Evolutionary conservation across 2,113 vertebrate genomes (phyloP).

Genomic region (Misgurnus mizolepis): DNA sequence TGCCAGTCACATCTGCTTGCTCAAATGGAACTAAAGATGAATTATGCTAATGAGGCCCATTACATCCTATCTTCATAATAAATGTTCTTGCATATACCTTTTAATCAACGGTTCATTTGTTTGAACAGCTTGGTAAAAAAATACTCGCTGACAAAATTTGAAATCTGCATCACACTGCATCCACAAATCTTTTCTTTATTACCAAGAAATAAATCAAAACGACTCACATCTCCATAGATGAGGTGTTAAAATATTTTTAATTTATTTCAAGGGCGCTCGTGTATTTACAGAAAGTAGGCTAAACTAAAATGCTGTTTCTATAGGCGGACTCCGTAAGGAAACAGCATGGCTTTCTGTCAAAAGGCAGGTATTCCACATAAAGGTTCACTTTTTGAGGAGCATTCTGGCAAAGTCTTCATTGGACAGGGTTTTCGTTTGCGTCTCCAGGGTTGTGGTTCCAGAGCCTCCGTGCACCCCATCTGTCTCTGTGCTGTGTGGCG

Average conservation of each 20-base stretch:
- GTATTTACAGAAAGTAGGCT: conserved; percentile 55
- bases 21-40: conserved; percentile 23
- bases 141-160: conserved; percentile 48
- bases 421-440: conserved; percentile 81
- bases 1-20: conserved; percentile 6
- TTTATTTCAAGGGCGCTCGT: conserved; percentile 45
- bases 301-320: conserved; percentile 37
- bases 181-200: conserved; percentile 47
- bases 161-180: neutral
- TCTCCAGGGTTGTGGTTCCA: conserved; percentile 9
- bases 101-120: conserved; percentile 57
- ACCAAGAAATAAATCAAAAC: conserved; percentile 51
- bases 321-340: conserved; percentile 73
- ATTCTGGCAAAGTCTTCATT: conserved; percentile 95
- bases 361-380: conserved; percentile 66
- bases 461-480: conserved; percentile 27
- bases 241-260: conserved; percentile 34
- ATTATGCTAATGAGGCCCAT: conserved; percentile 25
- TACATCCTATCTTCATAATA: conserved; percentile 52
- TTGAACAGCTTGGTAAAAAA: conserved; percentile 63
- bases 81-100: conserved; percentile 63
- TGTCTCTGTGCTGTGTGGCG: conserved; percentile 41
- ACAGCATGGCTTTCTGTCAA: conserved; percentile 78
- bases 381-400: conserved; percentile 87
- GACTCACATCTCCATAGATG: conserved; percentile 8